Conservation (phyloP, 2,888 invertebrate species). For the Drosophila aldrichi region DNA sequence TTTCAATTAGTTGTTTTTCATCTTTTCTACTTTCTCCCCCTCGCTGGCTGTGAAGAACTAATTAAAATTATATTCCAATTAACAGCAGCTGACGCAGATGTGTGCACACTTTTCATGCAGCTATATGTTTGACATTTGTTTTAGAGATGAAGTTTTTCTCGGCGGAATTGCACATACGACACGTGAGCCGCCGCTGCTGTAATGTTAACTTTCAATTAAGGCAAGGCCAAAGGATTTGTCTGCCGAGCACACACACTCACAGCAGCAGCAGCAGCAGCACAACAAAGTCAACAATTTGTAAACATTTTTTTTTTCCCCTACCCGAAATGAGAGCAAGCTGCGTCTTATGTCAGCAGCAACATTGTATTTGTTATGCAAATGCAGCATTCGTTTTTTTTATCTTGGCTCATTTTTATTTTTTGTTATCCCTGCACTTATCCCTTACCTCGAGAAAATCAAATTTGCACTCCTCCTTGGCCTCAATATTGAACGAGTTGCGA, state of each 20-base stretch:
- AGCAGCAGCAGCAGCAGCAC: slow-evolving; percentile 14
- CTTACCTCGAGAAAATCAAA: slow-evolving; percentile 91
- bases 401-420: background rate
- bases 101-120: background rate
- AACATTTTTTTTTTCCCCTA: slow-evolving; percentile 5
- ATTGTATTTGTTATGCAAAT: slow-evolving; percentile 26
- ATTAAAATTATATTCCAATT: slow-evolving; percentile 22
- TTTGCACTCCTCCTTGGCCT: slow-evolving; percentile 89
- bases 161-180: slow-evolving; percentile 20
- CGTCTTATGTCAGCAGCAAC: slow-evolving; percentile 47
- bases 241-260: background rate
- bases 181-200: slow-evolving; percentile 23
- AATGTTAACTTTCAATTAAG: slow-evolving; percentile 72
- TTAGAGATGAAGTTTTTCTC: background rate
- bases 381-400: background rate
- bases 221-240: slow-evolving; percentile 30
- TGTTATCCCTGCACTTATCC: slow-evolving; percentile 14
- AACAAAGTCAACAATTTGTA: slow-evolving; percentile 53
- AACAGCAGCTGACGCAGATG: slow-evolving; percentile 2
- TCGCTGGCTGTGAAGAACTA: background rate
- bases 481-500: slow-evolving; percentile 91
- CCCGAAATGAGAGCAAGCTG: slow-evolving; percentile 2
- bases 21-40: background rate
- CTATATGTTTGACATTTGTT: slow-evolving; percentile 4
- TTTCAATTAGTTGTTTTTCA: background rate